phyloP scores from a whole-genome alignment of 2,113 vertebrate species.

The Phoenicopterus ruber region DNA sequence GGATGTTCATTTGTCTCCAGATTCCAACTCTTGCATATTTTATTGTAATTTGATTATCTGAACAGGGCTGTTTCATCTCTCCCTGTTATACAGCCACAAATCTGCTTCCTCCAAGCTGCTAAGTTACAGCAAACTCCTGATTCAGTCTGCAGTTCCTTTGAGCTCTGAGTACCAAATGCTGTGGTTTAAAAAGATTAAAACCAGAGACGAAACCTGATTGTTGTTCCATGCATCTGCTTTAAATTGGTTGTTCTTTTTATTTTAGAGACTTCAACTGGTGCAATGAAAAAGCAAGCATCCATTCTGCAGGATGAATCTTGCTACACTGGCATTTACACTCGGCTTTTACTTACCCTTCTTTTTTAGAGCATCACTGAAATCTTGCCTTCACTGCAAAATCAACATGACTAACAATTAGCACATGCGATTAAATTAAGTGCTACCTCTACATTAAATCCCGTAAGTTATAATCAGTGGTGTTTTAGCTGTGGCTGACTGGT shows the following conservation, averaged over 20 bases:
- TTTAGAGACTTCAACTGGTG: slow-evolving; percentile 25
- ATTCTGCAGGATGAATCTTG: background rate
- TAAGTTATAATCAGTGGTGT: background rate
- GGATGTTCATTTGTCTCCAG: background rate
- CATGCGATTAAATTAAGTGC: background rate
- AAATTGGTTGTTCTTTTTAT: slow-evolving; percentile 57
- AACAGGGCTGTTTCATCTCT: background rate
- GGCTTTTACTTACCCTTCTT: background rate
- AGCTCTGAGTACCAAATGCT: slow-evolving; percentile 20
- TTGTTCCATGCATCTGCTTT: slow-evolving; percentile 54
- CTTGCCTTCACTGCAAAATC: background rate
- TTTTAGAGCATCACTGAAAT: background rate
- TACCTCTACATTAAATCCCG: background rate
- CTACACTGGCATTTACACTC: background rate
- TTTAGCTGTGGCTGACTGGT: background rate
- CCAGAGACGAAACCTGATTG: slow-evolving; percentile 38
- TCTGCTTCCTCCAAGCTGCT: background rate
- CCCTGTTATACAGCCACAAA: background rate
- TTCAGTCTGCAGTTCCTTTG: slow-evolving; percentile 30
- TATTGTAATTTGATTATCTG: background rate
- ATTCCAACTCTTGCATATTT: background rate
- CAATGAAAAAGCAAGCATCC: background rate
- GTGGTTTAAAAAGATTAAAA: slow-evolving; percentile 57
- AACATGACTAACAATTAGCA: background rate
- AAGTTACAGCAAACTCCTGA: slow-evolving; percentile 5